Base-by-base conservation (phyloP, 2,113 vertebrate species). In the Penelope pileata region DNA sequence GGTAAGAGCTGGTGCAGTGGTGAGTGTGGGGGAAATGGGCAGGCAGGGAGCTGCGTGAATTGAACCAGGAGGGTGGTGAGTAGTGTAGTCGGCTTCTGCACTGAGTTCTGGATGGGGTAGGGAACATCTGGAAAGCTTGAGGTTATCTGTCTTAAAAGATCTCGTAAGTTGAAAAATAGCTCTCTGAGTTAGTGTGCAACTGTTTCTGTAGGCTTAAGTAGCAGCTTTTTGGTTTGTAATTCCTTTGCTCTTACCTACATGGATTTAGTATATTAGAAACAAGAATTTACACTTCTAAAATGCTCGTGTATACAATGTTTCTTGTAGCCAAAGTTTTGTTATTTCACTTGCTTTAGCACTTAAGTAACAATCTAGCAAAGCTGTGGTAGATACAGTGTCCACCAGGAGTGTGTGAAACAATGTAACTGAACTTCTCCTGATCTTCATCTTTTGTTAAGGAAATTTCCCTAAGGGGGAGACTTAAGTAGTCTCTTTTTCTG, bases 301-400 rank as follows among this genome's bases (percentile, higher is more conserved):
- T 75, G 22, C 13, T 87, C 7, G 1, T 1, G 0, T 74, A 14
- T 54, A 29, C 43, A 4, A 4, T 45, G 22, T 43, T 89, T 89
- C 40, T 26, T 38, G 34, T 54, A 43, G n/a, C 7, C 34, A 32
- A 91, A 78, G 32, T 59, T 83, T 9, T 36, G 74, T 64, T 88
- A 6, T n/a, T 78, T 3, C 77, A 16, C 62, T 34, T 5, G 10
- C 40, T 77, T 7, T 27, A 48, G 19, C 17, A 72, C 43, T 54
- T 82, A 60, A 40, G 43, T 91, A 82, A 29, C 26, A 51, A 27
- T 34, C 9, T 93, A 38, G 0, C 70, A 67, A 75, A 73, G 21
- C 17, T 5, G 1, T 7, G 27, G 10, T 29, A 13, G 58, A 32
- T 81, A 10, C 22, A n/a, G 74, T 42, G 19, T 2, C 2, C 2